phyloP scores from a whole-genome alignment of 2,888 invertebrate species.

The Rhingia campestris region DNA sequence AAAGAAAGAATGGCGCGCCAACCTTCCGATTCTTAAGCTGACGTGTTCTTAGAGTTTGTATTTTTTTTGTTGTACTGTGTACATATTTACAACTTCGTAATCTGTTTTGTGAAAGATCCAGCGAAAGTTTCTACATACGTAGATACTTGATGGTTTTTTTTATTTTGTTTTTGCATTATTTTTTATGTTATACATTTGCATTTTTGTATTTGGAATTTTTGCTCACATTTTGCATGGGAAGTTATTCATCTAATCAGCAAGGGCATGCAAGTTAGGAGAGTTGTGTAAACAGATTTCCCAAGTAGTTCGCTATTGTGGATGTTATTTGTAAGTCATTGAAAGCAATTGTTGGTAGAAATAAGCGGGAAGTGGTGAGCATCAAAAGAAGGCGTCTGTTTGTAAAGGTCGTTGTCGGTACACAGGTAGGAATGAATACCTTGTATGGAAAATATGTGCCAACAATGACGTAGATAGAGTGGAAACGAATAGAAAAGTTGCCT shows the following conservation, averaged over 20 bases:
- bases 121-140: constrained; percentile 9
- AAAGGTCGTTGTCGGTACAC: too few species aligned
- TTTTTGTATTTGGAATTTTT: constrained; percentile 8
- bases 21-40: constrained; percentile 27
- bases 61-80: constrained; percentile 5
- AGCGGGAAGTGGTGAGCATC: too few species aligned
- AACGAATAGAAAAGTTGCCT: too few species aligned
- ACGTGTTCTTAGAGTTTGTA: constrained; percentile 40
- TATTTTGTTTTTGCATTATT: neutral
- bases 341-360: too few species aligned
- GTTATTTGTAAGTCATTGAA: neutral
- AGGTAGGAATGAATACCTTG: too few species aligned
- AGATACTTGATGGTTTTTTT: neutral
- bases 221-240: neutral
- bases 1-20: constrained; percentile 35
- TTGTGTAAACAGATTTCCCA: neutral
- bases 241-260: constrained; percentile 16
- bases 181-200: neutral
- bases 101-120: constrained; percentile 11
- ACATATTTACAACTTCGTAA: constrained; percentile 22
- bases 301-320: neutral
- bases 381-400: too few species aligned
- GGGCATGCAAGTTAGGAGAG: neutral
- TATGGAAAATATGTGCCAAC: too few species aligned
- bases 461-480: too few species aligned